Evolutionary conservation across 2,797 vertebrate genomes (phyloP).

Genomic region (Paguma larvata): DNA sequence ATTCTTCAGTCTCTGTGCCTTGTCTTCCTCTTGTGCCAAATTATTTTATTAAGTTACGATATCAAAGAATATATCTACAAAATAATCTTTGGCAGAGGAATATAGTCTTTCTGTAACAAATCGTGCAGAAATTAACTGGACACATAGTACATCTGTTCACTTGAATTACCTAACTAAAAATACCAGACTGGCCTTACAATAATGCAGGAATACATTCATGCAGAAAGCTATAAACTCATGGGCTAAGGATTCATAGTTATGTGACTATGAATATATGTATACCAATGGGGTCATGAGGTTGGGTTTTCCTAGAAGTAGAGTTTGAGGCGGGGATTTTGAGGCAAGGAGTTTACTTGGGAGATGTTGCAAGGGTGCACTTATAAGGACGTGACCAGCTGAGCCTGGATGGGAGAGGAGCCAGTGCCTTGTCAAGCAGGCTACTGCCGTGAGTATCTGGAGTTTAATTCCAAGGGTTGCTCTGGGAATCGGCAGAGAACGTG

Average conservation of each 20-base stretch:
- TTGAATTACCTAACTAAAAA: background rate
- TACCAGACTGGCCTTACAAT: background rate
- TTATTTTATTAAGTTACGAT: background rate
- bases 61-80: background rate
- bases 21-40: background rate
- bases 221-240: background rate
- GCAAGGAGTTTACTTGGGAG: background rate
- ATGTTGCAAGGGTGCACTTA: background rate
- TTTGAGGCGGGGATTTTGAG: background rate
- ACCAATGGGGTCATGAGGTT: background rate
- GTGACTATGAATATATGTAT: background rate
- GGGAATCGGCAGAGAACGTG: too few relatives aligned
- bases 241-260: background rate
- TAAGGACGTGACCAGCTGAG: background rate
- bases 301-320: background rate
- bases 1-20: background rate
- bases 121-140: background rate
- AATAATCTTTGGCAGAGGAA: background rate
- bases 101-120: background rate
- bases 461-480: background rate
- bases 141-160: background rate
- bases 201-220: background rate
- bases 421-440: background rate
- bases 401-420: background rate
- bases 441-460: background rate